These are phyloP conservation scores for Trididemnum miniatum DNA, from an alignment of 23 tunicate genomes.

Conservation along the genomic window DNA sequence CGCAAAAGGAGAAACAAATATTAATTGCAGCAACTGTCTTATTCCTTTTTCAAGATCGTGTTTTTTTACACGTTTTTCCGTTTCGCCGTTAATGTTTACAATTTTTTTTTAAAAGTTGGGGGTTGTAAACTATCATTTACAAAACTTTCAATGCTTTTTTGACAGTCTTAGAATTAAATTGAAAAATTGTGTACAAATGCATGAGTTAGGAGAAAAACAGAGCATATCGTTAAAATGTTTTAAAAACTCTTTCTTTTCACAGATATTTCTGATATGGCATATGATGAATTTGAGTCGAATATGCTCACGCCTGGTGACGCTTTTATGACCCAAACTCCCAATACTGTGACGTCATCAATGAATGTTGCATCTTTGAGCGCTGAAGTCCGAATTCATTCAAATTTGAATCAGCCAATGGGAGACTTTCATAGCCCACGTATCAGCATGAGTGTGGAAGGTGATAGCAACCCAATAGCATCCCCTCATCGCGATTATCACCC, in stretches of 20 bases:
- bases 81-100: too few relatives aligned
- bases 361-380: constrained; percentile 10
- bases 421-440: constrained; percentile 15
- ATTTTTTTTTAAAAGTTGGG: too few relatives aligned
- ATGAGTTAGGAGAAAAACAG: too few relatives aligned
- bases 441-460: constrained; percentile 13
- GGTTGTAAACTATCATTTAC: too few relatives aligned
- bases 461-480: constrained; percentile 7
- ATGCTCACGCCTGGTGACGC: constrained; percentile 9
- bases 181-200: too few relatives aligned
- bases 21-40: too few relatives aligned
- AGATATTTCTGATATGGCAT: constrained; percentile 22
- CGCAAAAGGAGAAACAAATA: too few relatives aligned
- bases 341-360: constrained; percentile 21
- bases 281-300: constrained; percentile 29
- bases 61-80: too few relatives aligned
- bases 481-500: constrained; percentile 27
- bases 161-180: too few relatives aligned
- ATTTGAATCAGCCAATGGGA: background rate
- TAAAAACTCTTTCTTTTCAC: background rate
- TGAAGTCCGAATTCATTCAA: constrained; percentile 1
- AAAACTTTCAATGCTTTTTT: too few relatives aligned
- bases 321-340: constrained; percentile 34
- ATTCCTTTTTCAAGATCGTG: too few relatives aligned
- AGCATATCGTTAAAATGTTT: too few relatives aligned